A percentile compares a stretch with the other conserved stretches of the same genome.
phyloP scores from a whole-genome alignment of 2,113 vertebrate species.

The Arenaria interpres region DNA sequence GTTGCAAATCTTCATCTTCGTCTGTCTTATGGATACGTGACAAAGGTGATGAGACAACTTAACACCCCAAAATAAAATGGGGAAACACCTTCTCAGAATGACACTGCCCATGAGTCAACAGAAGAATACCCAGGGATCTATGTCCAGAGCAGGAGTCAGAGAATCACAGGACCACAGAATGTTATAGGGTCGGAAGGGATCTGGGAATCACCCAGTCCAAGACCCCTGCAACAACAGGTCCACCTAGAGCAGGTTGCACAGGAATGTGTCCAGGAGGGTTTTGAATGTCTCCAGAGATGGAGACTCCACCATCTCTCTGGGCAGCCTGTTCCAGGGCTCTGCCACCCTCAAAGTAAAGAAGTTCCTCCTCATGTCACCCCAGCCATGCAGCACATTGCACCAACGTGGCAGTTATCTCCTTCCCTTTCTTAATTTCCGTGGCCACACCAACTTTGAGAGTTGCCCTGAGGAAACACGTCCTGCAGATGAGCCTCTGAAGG shows the following conservation, averaged over 20 bases:
- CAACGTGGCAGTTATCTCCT: accelerated
- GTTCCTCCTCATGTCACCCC: not conserved
- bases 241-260: no score
- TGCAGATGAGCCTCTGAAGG: not conserved
- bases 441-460: not conserved
- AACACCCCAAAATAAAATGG: not conserved
- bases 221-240: no score
- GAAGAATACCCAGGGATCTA: not conserved
- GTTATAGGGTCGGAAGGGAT: no score
- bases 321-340: no score
- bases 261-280: no score
- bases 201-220: no score
- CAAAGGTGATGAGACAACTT: not conserved
- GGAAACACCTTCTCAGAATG: not conserved
- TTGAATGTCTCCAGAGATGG: no score
- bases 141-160: not conserved
- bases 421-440: not conserved
- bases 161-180: no score
- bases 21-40: not conserved
- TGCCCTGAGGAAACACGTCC: accelerated
- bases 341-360: no score
- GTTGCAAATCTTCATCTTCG: not conserved
- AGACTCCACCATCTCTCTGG: no score
- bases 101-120: not conserved
- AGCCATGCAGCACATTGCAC: not conserved